phyloP scores from a whole-genome alignment of 2,113 vertebrate species.

The Sander vitreus region DNA sequence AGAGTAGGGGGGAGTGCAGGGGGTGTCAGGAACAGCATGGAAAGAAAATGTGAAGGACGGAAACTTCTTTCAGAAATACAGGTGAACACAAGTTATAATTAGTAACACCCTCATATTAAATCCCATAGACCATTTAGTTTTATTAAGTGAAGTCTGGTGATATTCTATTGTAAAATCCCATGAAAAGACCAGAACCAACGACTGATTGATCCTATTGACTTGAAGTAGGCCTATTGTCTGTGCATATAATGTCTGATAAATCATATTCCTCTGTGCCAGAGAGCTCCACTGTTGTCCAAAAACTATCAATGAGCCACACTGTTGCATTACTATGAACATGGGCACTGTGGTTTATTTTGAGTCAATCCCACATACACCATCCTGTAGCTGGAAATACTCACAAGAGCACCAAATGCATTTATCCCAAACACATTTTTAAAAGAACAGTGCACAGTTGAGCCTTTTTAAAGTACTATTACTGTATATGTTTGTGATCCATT shows the following conservation, averaged over 20 bases:
- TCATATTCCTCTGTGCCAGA: background rate
- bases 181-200: background rate
- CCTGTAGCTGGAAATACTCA: background rate
- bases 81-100: background rate
- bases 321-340: background rate
- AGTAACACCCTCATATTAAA: background rate
- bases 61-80: background rate
- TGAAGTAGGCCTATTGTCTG: too few relatives aligned
- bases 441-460: background rate
- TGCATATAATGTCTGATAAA: background rate
- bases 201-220: too few relatives aligned
- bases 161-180: background rate
- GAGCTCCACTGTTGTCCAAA: background rate
- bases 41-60: background rate
- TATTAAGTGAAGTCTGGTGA: background rate
- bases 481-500: background rate
- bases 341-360: background rate
- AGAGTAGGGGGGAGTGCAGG: background rate
- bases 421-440: background rate
- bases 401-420: constrained; percentile 1
- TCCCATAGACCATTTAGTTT: background rate
- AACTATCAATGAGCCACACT: background rate
- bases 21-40: background rate
- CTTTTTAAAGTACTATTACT: background rate
- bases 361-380: background rate